These are phyloP conservation scores for Alouatta palliata DNA, from an alignment of 2,113 vertebrate species.

Conservation along the genomic window DNA sequence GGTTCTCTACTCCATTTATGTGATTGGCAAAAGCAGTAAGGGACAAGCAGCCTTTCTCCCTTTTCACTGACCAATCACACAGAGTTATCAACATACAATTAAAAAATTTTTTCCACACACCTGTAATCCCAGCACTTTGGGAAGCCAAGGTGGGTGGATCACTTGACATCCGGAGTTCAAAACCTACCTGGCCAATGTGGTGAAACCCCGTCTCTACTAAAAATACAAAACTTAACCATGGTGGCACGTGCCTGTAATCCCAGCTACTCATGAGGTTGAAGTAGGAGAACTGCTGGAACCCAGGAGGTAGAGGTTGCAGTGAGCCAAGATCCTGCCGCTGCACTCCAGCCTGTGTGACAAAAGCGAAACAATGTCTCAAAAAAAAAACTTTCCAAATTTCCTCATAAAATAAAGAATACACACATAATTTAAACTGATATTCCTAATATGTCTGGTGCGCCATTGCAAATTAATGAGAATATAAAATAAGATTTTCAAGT, in stretches of 20 bases:
- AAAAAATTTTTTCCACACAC: neutral
- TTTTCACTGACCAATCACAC: neutral
- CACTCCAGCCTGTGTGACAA: no score
- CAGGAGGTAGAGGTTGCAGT: no score
- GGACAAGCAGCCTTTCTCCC: neutral
- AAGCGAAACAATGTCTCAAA: neutral
- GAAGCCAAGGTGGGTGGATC: no score
- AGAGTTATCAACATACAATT: neutral
- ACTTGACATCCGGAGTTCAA: no score
- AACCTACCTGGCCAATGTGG: no score
- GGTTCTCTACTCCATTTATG: neutral
- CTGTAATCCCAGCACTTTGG: no score
- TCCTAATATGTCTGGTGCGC: neutral
- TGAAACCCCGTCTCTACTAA: neutral
- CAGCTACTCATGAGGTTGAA: no score
- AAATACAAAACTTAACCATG: neutral
- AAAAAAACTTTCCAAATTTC: neutral
- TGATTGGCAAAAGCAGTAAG: neutral
- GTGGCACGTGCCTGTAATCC: neutral
- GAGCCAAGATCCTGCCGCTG: no score
- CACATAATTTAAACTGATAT: neutral
- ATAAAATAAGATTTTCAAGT: neutral
- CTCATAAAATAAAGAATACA: neutral
- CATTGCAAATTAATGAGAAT: constrained; percentile 18
- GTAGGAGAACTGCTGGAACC: no score